These are phyloP conservation scores for Dunckerocampus dactyliophorus DNA, from an alignment of 2,113 vertebrate species.

Conservation along the genomic window DNA sequence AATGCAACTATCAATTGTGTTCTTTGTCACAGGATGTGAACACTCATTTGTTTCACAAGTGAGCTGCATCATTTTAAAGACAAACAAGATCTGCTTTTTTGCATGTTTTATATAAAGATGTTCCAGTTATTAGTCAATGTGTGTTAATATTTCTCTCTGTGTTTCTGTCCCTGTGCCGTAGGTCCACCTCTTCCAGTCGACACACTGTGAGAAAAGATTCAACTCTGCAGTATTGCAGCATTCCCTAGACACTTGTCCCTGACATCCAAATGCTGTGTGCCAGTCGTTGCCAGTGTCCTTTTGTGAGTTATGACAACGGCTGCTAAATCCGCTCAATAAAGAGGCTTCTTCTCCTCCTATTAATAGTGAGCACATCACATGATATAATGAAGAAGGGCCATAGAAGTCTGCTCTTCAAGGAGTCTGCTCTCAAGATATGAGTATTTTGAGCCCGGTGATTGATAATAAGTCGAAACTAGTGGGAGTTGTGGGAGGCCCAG, in stretches of 20 bases:
- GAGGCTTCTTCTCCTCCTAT: constrained; percentile 43
- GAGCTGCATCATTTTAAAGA: constrained; percentile 7
- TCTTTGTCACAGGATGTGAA: constrained; percentile 8
- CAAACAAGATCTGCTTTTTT: constrained; percentile 18
- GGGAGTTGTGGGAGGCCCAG: constrained; percentile 77
- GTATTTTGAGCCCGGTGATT: constrained; percentile 76
- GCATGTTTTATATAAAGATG: constrained; percentile 13
- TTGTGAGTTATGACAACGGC: constrained; percentile 63
- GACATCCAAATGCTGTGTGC: constrained; percentile 57
- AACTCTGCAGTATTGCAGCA: constrained; percentile 32
- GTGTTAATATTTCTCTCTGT: constrained; percentile 34
- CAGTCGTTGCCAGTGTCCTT: constrained; percentile 34
- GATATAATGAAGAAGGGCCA: constrained; percentile 66
- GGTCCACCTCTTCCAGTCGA: constrained; percentile 49
- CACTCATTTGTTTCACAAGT: constrained; percentile 16
- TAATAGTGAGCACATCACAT: constrained; percentile 53
- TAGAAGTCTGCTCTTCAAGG: constrained; percentile 56
- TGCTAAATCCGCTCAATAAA: constrained; percentile 44
- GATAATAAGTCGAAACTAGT: constrained; percentile 78
- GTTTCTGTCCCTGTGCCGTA: constrained; percentile 44
- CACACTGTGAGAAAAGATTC: constrained; percentile 56
- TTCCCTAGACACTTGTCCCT: constrained; percentile 53
- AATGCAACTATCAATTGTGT: constrained; percentile 17
- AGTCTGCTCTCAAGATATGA: constrained; percentile 77
- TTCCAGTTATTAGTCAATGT: background rate